Evolutionary conservation across 2,113 vertebrate genomes (phyloP), one percentile per base, ranked within the genome.

Genomic region (Tyto alba): DNA sequence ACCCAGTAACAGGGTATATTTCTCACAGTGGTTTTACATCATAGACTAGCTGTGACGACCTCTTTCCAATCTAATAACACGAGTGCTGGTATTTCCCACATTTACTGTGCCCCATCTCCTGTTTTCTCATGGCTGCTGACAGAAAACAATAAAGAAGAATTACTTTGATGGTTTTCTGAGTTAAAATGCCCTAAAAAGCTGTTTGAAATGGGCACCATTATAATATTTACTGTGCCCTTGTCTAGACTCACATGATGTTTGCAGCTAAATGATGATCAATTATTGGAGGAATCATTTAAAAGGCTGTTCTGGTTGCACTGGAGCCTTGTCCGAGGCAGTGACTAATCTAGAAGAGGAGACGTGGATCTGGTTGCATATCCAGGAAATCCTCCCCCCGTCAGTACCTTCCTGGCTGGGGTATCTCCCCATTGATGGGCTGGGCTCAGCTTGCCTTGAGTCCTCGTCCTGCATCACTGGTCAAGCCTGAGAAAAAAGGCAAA

Each of bases 111-210:
- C 77, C 64, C 4, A 4, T 77, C 79, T 78, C 90, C 62, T 68
- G 72, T 94, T 57, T 53, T 91, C 52, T 62, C 5, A 0, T 19
- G 56, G 56, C 69, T 78, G 74, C 69, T 96, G 96, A 91, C 90
- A 97, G 92, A 89, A 95, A 96, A 94, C 89, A 76, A 93, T 95
- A 92, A 92, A 85, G 83, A 90, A 92, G 93, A 95, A 92, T 94
- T 85, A 95, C 72, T 92, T 89, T 71, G 92, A 90, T 71, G 64
- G 74, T 69, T 50, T 85, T 92, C 71, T 3, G 41, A 91, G 81
- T 75, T 89, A 82, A 96, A 96, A 91, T 56, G 64, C 64, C 83
- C 92, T 90, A 90, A 96, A 95, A 95, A 96, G 71, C 78, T 85
- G 59, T 62, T 91, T 67, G 71, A 83, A 95, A 82, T 55, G 45